Conservation (phyloP, 2,888 invertebrate genomes). For the Campaea margaritaria region DNA sequence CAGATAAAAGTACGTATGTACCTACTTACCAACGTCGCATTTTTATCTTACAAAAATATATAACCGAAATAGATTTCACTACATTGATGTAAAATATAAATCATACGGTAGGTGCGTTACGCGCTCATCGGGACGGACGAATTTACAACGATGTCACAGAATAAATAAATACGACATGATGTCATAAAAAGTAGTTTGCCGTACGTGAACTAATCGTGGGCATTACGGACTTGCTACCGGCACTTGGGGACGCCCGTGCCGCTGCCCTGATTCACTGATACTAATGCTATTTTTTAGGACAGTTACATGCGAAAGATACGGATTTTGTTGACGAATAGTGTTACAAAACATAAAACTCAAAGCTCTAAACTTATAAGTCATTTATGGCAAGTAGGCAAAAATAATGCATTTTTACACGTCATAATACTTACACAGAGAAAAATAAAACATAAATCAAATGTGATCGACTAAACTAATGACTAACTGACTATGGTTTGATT, state of each 20-base stretch:
- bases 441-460: too few relatives aligned
- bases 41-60: conserved; percentile 31
- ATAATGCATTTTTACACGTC: too few relatives aligned
- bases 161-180: too few relatives aligned
- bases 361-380: too few relatives aligned
- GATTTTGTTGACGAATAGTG: neutral
- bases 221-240: conserved; percentile 65
- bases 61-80: conserved; percentile 63
- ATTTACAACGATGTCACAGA: conserved; percentile 74
- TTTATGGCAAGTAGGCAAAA: too few relatives aligned
- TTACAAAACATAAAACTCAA: too few relatives aligned
- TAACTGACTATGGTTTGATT: too few relatives aligned
- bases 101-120: conserved; percentile 44
- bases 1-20: conserved; percentile 4
- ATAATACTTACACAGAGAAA: too few relatives aligned
- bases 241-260: conserved; percentile 54
- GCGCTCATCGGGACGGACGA: conserved; percentile 67
- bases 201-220: conserved; percentile 71
- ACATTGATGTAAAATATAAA: conserved; percentile 66
- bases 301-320: neutral
- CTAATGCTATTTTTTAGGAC: conserved; percentile 40
- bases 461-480: too few relatives aligned
- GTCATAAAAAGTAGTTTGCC: conserved; percentile 77
- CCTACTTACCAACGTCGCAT: conserved; percentile 3
- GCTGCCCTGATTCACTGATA: conserved; percentile 69